Evolutionary conservation across 2,113 vertebrate genomes (phyloP), one percentile per base, ranked within the genome.

Genomic region (Periophthalmus modestus): DNA sequence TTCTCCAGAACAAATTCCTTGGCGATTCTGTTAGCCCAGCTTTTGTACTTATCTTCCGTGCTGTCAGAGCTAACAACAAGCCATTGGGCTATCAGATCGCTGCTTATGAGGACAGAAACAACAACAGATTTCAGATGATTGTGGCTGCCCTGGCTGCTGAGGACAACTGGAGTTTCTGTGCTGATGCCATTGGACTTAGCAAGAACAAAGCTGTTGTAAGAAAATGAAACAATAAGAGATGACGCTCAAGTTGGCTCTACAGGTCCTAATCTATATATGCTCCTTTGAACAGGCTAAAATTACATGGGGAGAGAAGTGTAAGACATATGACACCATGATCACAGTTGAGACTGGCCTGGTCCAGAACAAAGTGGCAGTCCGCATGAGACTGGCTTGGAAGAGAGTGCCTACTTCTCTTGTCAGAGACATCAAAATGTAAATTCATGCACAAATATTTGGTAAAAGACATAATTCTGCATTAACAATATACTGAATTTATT

Each of bases 121-220:
- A n/a, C 46, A 74, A 87, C 48, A 91, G 89, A 78, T 0, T 94
- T 54, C 95, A 96, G 77, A 23, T 95, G 1, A 92, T 94, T 50
- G 43, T 95, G 47, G 89, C 92, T 75, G 87, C 92, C 71, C 86
- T 95, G 73, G 83, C 87, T 63, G 75, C 88, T 15, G 86, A 88
- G 19, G 86, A 90, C 89, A 94, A 92, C 66, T 96, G 93, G 93
- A 93, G 89, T 74, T 3, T 94, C 28, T 95, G 93, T 82, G 91
- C 90, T 73, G 94, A 95, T 83, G 93, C 93, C 61, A 76, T 87
- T 39, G 12, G 94, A 55, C 68, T 91, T 47, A 94, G 87, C 85
- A 86, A 86, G 73, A 89, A 95, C 85, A 95, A 94, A 90, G 91
- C 87, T 73, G 72, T 0, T 75, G 95, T 96, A 91, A 94, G 92